These are phyloP conservation scores for Aleiodes leptofemur DNA, from an alignment of 2,888 invertebrate genomes.

Conservation along the genomic window DNA sequence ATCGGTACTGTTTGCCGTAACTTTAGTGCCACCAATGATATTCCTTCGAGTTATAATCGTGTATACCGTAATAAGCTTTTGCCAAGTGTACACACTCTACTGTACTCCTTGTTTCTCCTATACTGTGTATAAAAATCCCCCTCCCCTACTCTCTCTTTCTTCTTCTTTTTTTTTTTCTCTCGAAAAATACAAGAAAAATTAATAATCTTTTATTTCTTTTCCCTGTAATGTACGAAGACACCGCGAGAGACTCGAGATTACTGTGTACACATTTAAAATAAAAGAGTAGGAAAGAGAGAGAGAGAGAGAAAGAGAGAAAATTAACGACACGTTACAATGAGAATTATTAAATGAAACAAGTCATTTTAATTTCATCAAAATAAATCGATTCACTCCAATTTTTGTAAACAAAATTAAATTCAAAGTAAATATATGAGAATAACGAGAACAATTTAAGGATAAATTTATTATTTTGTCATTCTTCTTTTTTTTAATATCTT, in stretches of 20 bases:
- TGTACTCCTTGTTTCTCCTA: constrained; percentile 9
- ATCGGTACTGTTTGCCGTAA: constrained; percentile 57
- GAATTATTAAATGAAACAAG: background rate
- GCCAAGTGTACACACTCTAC: constrained; percentile 31
- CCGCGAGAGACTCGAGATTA: constrained; percentile 4
- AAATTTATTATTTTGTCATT: too few relatives aligned
- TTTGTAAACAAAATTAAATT: background rate
- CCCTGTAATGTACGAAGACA: constrained; percentile 6
- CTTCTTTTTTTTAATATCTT: background rate
- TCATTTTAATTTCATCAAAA: too few relatives aligned
- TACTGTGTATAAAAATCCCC: constrained; percentile 5
- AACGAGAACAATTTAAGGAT: too few relatives aligned
- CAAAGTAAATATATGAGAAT: too few relatives aligned
- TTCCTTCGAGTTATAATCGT: constrained; percentile 21
- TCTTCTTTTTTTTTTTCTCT: background rate
- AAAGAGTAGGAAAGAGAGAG: background rate
- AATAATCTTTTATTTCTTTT: background rate
- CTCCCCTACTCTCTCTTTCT: background rate
- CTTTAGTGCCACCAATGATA: constrained; percentile 20
- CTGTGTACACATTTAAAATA: constrained; percentile 10
- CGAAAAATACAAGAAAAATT: constrained; percentile 1
- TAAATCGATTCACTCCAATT: background rate
- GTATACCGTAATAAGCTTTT: constrained; percentile 22
- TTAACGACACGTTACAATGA: constrained; percentile 12
- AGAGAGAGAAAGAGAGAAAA: background rate